These are phyloP conservation scores for Centroberyx gerrardi DNA, from an alignment of 2,797 vertebrate species.

Conservation along the genomic window DNA sequence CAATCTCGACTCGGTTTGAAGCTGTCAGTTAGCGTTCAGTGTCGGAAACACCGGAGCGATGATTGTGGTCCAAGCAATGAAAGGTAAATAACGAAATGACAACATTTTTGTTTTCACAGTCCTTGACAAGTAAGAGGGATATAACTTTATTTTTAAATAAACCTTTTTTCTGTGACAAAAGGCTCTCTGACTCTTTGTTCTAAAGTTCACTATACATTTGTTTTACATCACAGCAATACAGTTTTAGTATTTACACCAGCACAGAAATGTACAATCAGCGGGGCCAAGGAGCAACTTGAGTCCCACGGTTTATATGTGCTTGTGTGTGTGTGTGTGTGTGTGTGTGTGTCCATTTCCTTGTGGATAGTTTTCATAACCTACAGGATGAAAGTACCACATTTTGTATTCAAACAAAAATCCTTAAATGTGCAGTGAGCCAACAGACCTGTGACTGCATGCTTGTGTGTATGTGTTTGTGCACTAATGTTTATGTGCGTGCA, in stretches of 20 bases:
- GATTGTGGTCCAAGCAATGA: conserved; percentile 37
- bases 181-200: conserved; percentile 61
- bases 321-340: neutral
- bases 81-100: conserved; percentile 41
- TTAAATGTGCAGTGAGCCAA: neutral
- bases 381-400: conserved; percentile 1
- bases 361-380: neutral
- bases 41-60: conserved; percentile 27
- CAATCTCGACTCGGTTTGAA: conserved; percentile 47
- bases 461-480: conserved; percentile 9
- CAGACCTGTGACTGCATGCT: neutral
- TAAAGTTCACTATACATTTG: conserved; percentile 59
- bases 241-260: conserved; percentile 70
- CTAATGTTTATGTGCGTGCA: neutral
- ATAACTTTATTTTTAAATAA: conserved; percentile 99
- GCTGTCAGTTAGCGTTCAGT: conserved; percentile 13
- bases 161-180: conserved; percentile 93
- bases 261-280: conserved; percentile 45
- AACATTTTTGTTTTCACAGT: conserved; percentile 83
- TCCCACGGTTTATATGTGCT: conserved; percentile 26
- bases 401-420: conserved; percentile 8
- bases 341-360: conserved; percentile 7
- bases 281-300: conserved; percentile 11
- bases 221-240: conserved; percentile 74
- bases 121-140: conserved; percentile 89